Base-by-base conservation (phyloP, 2,113 vertebrate species). In the Antennarius striatus region DNA sequence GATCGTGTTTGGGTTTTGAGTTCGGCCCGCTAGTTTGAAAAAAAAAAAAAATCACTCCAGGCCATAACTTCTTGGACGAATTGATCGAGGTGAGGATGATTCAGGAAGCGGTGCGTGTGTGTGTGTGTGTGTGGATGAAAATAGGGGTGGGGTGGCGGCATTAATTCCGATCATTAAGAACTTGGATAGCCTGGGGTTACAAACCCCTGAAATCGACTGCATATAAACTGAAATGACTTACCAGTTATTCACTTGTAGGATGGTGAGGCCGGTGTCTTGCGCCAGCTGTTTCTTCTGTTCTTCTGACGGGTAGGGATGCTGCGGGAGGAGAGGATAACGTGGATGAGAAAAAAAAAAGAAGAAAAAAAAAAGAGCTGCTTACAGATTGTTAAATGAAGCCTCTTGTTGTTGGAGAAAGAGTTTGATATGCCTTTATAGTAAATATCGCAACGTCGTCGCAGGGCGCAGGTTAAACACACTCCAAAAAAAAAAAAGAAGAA, bases 201-300 rank as follows among this genome's bases (percentile, higher is more conserved):
- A 59, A 77, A 79, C 71, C 73, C 75, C 63, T 72, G 39, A 64
- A 62, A 89, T 82, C 66, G 88, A 91, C 72, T 83, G 60, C 68
- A 75, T 43, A 74, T 82, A 92, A 94, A 94, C 82, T 89, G 60
- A 88, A 88, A 90, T 80, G 83, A 94, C 96, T 96, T 87, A 99
- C 98, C 98, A 99, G 82, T 99, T 99, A 96, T 99, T 99, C 93
- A 99, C 98, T 95, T 99, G 98, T 92, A 99, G 95, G 93, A 99
- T 99, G 90, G 97, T 98, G 90, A 99, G 96, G 80, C 98, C 98
- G 6, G 97, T 99, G 92, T 99, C 98, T 93, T 99, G 98, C 85
- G 98, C 98, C 94, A 99, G 93, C 91, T 99, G 98, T 85, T 99
- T 99, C 94, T 99, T 99, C 95, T 99, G 98, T 92, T 99, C 98